Conservation (phyloP, 2,797 vertebrate genomes). For the Gallinago nigripennis region DNA sequence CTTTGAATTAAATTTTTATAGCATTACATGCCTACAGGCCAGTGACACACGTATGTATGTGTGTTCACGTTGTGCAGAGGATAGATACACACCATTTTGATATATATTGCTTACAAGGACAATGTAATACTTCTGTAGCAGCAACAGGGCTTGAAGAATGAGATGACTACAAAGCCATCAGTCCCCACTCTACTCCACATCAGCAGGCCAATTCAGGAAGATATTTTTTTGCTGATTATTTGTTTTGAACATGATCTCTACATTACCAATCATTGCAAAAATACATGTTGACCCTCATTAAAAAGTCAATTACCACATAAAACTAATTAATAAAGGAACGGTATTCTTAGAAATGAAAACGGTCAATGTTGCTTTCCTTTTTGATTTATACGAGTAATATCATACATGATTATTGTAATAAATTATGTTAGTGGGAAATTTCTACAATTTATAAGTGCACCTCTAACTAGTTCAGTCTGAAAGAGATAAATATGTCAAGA, state of each 20-base stretch:
- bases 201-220: not conserved
- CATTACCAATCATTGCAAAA: not conserved
- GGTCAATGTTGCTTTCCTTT: not conserved
- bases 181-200: not conserved
- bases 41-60: not conserved
- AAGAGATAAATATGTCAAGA: constrained; percentile 49
- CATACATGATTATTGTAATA: constrained; percentile 25
- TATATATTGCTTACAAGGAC: not conserved
- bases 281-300: not conserved
- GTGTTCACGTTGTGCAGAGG: not conserved
- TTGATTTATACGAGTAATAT: constrained; percentile 42
- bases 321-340: not conserved
- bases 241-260: not conserved
- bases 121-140: not conserved
- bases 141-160: not conserved
- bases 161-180: not conserved
- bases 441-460: not conserved
- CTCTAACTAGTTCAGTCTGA: not conserved
- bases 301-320: not conserved
- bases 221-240: not conserved
- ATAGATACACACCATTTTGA: not conserved
- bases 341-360: not conserved
- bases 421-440: constrained; percentile 17
- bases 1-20: not conserved
- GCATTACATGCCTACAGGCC: too few relatives aligned